Evolutionary conservation across 92 coral and sea anemone genomes (phyloP).

Genomic region (Isaurus tuberculatus): DNA sequence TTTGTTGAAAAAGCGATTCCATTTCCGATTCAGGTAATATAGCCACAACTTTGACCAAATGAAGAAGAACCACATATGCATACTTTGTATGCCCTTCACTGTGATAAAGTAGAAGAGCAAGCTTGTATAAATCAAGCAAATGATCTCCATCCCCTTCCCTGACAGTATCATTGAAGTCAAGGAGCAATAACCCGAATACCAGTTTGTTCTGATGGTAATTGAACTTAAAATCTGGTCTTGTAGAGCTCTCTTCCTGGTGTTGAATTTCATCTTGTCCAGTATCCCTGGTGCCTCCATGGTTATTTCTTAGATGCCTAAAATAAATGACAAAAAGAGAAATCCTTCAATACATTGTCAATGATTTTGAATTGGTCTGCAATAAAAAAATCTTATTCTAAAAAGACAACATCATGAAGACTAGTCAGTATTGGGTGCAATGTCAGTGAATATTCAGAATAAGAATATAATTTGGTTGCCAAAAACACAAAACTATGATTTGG

Average conservation of each 20-base stretch:
- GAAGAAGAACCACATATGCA: conserved; percentile 68
- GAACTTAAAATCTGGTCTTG: conserved; percentile 43
- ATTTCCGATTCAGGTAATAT: conserved; percentile 62
- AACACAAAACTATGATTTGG: conserved; percentile 8
- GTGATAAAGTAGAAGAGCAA: conserved; percentile 64
- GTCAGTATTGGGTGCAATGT: conserved; percentile 5
- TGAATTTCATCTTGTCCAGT: neutral
- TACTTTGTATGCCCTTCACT: conserved; percentile 61
- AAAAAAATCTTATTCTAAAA: neutral
- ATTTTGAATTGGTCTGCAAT: conserved; percentile 19
- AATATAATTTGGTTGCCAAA: neutral
- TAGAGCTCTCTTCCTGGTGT: conserved; percentile 13
- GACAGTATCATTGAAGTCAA: conserved; percentile 68
- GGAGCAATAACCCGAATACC: conserved; percentile 39
- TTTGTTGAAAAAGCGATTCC: conserved; percentile 69
- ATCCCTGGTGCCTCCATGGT: conserved; percentile 35
- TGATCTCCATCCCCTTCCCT: conserved; percentile 66
- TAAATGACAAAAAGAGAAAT: conserved; percentile 25
- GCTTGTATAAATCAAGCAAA: conserved; percentile 53
- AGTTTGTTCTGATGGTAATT: conserved; percentile 47
- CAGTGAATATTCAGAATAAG: conserved; percentile 2
- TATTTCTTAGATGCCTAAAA: conserved; percentile 45
- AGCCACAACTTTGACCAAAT: conserved; percentile 44
- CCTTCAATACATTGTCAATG: conserved; percentile 1
- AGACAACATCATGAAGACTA: neutral